Evolutionary conservation across 2,888 invertebrate species (phyloP).

Genomic region (Mallateleia sp.): DNA sequence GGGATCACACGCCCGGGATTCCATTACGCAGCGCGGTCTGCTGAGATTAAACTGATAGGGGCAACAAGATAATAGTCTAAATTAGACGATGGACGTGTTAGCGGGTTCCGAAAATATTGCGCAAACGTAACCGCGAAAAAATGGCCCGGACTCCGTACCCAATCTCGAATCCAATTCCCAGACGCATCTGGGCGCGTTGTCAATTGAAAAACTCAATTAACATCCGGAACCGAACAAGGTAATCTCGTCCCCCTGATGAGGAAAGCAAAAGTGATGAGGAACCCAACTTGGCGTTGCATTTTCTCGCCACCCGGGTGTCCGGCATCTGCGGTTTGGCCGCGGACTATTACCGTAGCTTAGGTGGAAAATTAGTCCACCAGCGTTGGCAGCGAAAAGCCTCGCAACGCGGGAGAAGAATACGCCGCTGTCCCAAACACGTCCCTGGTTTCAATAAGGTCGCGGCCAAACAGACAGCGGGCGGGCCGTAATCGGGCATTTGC

Average conservation of each 20-base stretch:
- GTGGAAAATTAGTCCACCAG: too few relatives aligned
- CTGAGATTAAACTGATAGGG: not conserved
- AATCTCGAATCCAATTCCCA: not conserved
- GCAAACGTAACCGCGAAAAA: not conserved
- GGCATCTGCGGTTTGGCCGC: too few relatives aligned
- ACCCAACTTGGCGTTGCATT: too few relatives aligned
- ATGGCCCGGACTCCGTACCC: not conserved
- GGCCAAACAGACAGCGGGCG: not conserved
- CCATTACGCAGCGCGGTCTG: not conserved
- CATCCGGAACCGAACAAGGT: conserved; percentile 31
- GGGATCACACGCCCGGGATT: conserved; percentile 3
- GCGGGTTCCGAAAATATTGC: not conserved
- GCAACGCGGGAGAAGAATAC: conserved; percentile 33
- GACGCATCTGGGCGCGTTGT: not conserved
- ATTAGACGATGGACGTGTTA: not conserved
- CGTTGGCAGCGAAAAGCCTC: too few relatives aligned
- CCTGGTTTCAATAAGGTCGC: conserved; percentile 42
- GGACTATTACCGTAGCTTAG: conserved; percentile 26
- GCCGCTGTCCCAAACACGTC: not conserved
- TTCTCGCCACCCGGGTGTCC: too few relatives aligned
- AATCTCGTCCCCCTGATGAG: conserved; percentile 30
- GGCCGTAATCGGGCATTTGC: conserved; percentile 51
- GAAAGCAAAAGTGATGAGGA: too few relatives aligned
- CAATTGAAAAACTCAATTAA: conserved; percentile 42
- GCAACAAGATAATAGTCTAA: not conserved